Conservation (phyloP, 2,888 invertebrate species). For the Rhingia campestris region DNA sequence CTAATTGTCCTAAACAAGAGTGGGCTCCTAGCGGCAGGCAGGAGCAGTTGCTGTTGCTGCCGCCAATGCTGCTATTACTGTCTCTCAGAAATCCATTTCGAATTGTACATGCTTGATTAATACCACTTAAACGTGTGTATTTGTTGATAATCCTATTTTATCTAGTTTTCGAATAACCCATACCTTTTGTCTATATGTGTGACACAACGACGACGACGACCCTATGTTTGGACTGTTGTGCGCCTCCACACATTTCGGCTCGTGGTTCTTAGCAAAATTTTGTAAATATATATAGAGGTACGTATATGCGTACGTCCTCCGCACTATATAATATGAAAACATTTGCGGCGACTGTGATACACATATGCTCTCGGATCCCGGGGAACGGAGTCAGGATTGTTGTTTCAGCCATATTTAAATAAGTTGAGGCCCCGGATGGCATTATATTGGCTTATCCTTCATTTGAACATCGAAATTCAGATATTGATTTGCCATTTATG, state of each 20-base stretch:
- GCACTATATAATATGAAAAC: constrained; percentile 34
- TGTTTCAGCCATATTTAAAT: constrained; percentile 74
- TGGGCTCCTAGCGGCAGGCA: constrained; percentile 27
- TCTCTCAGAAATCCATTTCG: constrained; percentile 61
- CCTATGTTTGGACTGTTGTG: constrained; percentile 48
- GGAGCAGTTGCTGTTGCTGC: constrained; percentile 2
- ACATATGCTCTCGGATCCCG: constrained; percentile 61
- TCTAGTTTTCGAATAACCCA: constrained; percentile 60
- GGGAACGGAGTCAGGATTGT: constrained; percentile 58
- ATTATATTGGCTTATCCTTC: constrained; percentile 74
- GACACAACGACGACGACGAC: constrained; percentile 56
- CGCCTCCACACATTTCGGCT: constrained; percentile 44
- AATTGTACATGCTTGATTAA: constrained; percentile 68
- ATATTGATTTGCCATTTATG: constrained; percentile 72
- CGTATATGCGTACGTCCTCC: constrained; percentile 33
- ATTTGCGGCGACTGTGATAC: constrained; percentile 53
- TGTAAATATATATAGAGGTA: constrained; percentile 25
- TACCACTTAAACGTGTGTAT: constrained; percentile 71
- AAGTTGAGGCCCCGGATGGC: constrained; percentile 71
- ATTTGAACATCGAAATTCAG: constrained; percentile 73
- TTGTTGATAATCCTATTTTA: constrained; percentile 72
- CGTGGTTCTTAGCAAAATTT: constrained; percentile 52
- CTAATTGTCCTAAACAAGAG: constrained; percentile 66
- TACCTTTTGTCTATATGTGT: constrained; percentile 50
- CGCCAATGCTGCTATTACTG: neutral